A percentile compares a stretch with the other conserved stretches of the same genome.
Conservation (phyloP, 2,113 vertebrate genomes). For the Peromyscus maniculatus region DNA sequence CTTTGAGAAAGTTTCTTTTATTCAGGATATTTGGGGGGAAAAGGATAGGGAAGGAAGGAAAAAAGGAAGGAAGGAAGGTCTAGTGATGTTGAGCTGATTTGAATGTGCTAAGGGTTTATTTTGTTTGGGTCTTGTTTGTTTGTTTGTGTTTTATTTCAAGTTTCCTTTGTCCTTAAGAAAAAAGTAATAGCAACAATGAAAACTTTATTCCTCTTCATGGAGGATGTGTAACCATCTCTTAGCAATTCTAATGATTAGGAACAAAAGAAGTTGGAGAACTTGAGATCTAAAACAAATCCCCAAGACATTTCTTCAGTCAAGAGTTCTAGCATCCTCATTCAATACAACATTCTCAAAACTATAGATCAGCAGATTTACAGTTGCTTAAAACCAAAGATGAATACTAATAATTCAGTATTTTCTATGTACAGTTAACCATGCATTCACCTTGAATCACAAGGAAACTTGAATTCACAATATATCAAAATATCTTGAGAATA, state of each 20-base stretch:
- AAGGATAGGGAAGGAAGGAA: accelerated
- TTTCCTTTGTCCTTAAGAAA: conserved; percentile 5
- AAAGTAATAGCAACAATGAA: neutral
- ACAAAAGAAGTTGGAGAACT: neutral
- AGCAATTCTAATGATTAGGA: conserved; percentile 24
- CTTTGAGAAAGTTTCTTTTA: neutral
- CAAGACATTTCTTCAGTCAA: neutral
- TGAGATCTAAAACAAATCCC: neutral
- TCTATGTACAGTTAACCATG: neutral
- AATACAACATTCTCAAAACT: neutral
- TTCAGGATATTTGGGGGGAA: neutral
- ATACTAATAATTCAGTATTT: neutral
- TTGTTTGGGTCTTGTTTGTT: neutral
- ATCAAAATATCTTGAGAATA: neutral
- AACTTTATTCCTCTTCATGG: neutral
- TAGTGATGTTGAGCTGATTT: neutral
- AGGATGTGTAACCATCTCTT: neutral
- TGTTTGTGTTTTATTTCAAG: conserved; percentile 7
- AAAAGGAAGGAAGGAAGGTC: accelerated
- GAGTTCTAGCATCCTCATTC: neutral
- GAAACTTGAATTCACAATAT: neutral
- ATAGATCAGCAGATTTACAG: neutral
- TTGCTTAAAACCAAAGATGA: conserved; percentile 39
- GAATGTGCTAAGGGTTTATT: neutral
- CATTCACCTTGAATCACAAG: neutral